Percentiles rank a stretch among this genome's conserved stretches.
Evolutionary conservation across 2,888 invertebrate species (phyloP).

Genomic region (Orthosia gothica): DNA sequence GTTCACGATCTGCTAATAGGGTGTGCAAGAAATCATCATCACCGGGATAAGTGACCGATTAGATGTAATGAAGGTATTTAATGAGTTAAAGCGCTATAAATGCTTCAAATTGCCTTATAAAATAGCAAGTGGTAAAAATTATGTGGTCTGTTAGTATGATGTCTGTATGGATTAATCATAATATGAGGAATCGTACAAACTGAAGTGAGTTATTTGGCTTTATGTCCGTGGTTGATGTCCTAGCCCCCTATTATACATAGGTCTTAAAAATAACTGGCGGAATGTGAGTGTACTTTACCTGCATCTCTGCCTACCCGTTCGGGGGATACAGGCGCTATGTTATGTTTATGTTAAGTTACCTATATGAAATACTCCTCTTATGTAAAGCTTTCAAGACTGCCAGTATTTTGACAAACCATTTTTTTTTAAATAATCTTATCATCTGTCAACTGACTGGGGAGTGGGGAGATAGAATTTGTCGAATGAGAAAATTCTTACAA

Average conservation of each 20-base stretch:
- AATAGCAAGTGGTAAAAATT: constrained; percentile 15
- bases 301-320: no score
- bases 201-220: not conserved
- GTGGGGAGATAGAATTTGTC: no score
- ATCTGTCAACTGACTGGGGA: not conserved
- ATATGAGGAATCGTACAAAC: not conserved
- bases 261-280: no score
- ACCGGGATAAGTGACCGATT: constrained; percentile 62
- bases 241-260: no score
- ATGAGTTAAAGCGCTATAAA: constrained; percentile 39
- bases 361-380: no score
- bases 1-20: constrained; percentile 82
- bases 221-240: no score
- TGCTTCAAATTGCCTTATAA: constrained; percentile 29
- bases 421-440: not conserved
- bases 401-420: not conserved
- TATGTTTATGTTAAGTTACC: no score
- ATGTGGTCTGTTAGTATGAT: not conserved
- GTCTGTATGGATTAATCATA: constrained; percentile 19
- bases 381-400: not conserved
- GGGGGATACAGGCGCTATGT: not conserved
- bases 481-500: not conserved
- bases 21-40: constrained; percentile 64
- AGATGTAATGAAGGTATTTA: constrained; percentile 45
- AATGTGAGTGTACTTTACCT: no score